These are phyloP conservation scores for Halichoeres trimaculatus DNA, from an alignment of 2,113 vertebrate species.

Conservation along the genomic window DNA sequence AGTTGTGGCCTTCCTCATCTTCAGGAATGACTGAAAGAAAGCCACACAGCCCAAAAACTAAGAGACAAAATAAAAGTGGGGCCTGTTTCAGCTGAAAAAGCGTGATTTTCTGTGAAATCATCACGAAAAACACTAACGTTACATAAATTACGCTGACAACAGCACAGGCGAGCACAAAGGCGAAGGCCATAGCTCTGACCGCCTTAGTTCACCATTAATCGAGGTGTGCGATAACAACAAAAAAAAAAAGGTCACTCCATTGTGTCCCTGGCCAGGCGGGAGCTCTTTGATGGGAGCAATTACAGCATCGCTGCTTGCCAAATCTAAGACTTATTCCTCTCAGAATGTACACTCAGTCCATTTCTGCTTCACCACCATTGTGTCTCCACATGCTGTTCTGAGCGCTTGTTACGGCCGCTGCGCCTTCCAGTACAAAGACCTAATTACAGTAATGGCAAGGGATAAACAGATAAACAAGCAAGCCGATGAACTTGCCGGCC, in stretches of 20 bases:
- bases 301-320: constrained; percentile 71
- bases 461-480: constrained; percentile 78
- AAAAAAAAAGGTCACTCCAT: constrained; percentile 77
- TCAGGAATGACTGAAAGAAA: constrained; percentile 45
- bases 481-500: constrained; percentile 65
- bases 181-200: constrained; percentile 58
- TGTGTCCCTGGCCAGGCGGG: constrained; percentile 70
- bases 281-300: constrained; percentile 78
- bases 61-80: constrained; percentile 21
- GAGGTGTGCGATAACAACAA: constrained; percentile 74
- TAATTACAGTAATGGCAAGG: constrained; percentile 79
- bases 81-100: constrained; percentile 33
- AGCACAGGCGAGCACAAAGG: constrained; percentile 18
- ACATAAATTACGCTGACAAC: constrained; percentile 56
- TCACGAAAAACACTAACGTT: constrained; percentile 54
- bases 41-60: constrained; percentile 26
- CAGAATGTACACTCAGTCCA: constrained; percentile 67
- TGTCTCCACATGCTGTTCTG: constrained; percentile 71
- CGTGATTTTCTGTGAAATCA: constrained; percentile 27
- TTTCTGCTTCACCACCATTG: constrained; percentile 72
- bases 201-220: constrained; percentile 64
- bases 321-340: constrained; percentile 72
- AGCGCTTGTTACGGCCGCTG: constrained; percentile 64
- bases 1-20: constrained; percentile 24
- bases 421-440: constrained; percentile 72